Conservation (phyloP, 2,113 vertebrate genomes). For the Syrmaticus mikado region DNA sequence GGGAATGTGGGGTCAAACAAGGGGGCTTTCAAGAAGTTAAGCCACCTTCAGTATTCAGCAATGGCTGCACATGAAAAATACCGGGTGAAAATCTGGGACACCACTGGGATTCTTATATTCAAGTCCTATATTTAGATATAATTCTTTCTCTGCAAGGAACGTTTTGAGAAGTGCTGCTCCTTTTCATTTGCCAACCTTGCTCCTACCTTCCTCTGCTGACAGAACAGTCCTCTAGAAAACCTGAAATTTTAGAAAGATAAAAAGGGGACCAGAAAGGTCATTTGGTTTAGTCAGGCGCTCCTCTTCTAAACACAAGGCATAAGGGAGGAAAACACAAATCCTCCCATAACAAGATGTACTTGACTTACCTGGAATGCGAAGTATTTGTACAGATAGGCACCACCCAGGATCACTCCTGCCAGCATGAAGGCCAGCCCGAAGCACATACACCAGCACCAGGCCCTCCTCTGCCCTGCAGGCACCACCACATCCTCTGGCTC, state of each 20-base stretch:
- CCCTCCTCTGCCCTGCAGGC: slow-evolving; percentile 81
- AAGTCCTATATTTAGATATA: not conserved
- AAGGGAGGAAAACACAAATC: not conserved
- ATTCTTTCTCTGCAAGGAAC: not conserved
- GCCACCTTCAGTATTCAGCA: not conserved
- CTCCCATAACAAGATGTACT: not conserved
- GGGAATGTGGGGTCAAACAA: not conserved
- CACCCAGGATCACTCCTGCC: slow-evolving; percentile 91
- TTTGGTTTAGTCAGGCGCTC: not conserved
- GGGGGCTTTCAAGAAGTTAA: slow-evolving; percentile 10
- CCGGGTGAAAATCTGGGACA: slow-evolving; percentile 6
- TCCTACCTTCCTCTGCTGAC: not conserved
- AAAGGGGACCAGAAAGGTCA: not conserved
- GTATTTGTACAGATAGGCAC: slow-evolving; percentile 91
- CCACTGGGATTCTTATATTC: not conserved
- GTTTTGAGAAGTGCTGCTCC: not conserved
- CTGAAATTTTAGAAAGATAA: not conserved
- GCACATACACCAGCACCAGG: slow-evolving; percentile 98
- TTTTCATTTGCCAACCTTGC: not conserved
- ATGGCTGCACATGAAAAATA: not conserved
- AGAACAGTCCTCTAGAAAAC: not conserved
- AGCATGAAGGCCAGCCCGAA: slow-evolving; percentile 94
- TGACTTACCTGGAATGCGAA: slow-evolving; percentile 86
- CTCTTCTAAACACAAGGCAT: not conserved
- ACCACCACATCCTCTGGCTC: slow-evolving; percentile 85